These are phyloP conservation scores for Buathra laborator DNA, from an alignment of 2,888 invertebrate genomes.

Conservation along the genomic window DNA sequence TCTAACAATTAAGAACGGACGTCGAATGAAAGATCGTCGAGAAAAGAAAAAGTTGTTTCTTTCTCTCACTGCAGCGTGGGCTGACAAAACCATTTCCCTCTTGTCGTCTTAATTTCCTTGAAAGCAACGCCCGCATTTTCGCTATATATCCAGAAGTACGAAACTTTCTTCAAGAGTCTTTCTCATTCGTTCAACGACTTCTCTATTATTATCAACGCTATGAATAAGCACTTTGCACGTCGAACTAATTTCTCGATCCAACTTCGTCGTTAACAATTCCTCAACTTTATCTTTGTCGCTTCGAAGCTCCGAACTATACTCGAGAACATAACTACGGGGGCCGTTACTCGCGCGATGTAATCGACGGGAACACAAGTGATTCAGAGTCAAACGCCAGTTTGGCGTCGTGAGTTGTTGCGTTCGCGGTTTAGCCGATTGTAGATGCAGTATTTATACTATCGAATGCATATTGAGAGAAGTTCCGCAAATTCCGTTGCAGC, in stretches of 20 bases:
- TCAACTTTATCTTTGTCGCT: too few relatives aligned
- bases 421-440: background rate
- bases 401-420: background rate
- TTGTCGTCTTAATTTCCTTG: conserved; percentile 17
- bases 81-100: background rate
- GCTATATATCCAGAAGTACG: too few relatives aligned
- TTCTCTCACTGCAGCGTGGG: background rate
- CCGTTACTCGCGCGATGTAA: too few relatives aligned
- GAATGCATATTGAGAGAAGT: background rate
- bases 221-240: too few relatives aligned
- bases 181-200: too few relatives aligned
- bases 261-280: too few relatives aligned
- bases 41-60: background rate
- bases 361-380: too few relatives aligned
- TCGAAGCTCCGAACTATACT: too few relatives aligned
- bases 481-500: background rate
- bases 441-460: background rate
- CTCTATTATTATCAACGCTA: too few relatives aligned
- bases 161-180: too few relatives aligned
- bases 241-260: too few relatives aligned
- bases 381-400: background rate
- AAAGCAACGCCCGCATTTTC: background rate
- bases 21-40: background rate
- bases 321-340: too few relatives aligned
- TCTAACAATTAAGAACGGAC: conserved; percentile 2